phyloP scores from a whole-genome alignment of 2,888 invertebrate species.

The Sthenelais limicola region DNA sequence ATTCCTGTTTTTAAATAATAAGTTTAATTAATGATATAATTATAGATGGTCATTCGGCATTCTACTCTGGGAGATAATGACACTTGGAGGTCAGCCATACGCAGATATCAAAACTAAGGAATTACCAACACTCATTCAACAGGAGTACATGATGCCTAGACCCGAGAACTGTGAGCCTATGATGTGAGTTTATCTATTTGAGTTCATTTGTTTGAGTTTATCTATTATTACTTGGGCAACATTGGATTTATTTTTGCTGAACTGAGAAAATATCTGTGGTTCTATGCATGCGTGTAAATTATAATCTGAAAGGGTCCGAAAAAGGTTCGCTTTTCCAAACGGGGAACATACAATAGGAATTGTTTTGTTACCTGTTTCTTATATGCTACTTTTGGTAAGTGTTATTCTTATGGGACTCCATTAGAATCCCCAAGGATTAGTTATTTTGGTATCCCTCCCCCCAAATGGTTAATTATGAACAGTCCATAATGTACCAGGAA shows the following conservation, averaged over 20 bases:
- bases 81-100: constrained; percentile 25
- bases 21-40: too few relatives aligned
- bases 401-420: too few relatives aligned
- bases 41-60: constrained; percentile 25
- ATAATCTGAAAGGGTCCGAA: neutral
- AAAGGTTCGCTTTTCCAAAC: neutral
- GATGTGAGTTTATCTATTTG: constrained; percentile 1
- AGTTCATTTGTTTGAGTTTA: neutral
- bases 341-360: too few relatives aligned
- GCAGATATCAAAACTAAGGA: constrained; percentile 10
- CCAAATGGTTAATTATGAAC: too few relatives aligned
- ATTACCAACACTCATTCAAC: neutral
- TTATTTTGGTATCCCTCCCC: too few relatives aligned
- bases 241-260: neutral
- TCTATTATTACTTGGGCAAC: neutral
- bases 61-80: constrained; percentile 16
- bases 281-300: neutral
- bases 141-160: neutral
- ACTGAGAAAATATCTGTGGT: constrained; percentile 5
- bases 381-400: too few relatives aligned
- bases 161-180: neutral
- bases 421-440: too few relatives aligned
- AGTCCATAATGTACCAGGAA: too few relatives aligned
- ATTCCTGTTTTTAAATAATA: too few relatives aligned
- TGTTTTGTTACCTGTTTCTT: too few relatives aligned